Evolutionary conservation across 2,797 vertebrate species (phyloP), one percentile per base, ranked within the genome.

Genomic region (Orientallactaga sibirica): DNA sequence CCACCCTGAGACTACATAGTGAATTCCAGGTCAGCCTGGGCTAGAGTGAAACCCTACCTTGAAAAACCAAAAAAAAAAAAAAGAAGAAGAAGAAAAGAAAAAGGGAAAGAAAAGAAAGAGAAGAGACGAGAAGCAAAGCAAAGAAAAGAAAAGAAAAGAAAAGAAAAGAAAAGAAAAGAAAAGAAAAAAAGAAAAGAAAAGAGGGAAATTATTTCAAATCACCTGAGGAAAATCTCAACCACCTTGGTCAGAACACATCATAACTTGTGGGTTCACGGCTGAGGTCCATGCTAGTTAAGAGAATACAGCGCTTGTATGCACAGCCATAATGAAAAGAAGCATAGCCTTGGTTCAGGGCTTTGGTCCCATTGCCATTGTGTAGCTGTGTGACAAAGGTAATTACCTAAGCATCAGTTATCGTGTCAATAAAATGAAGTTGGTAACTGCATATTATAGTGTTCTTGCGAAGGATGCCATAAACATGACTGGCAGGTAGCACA

Each of bases 141-240:
- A 16, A 61, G 5, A 61, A 61, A 61, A 16, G 5, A 16, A 61
- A 16, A 61, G 5, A 61, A 16, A 61, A 16, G 5, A 16, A 61
- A 16, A 61, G 58, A 5, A 16, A 37, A 37, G 33, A 37, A 37
- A 37, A 61, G 58, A 61, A 16, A 61, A 16, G 16, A 16, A 5
- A 16, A 61, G 58, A 61, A 61, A 61, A 16, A 5, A 61, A 16
- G 58, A 9, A 61, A 66, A 64, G n/a, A 83, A 27, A n/a, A 27
- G 33, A 85, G 6, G 7, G 8, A 84, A 24, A 58, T 58, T 58
- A 58, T 41, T 85, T 85, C 62, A 62, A 25, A n/a, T 58, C 91
- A 27, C 67, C 58, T 58, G 18, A 64, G 78, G 79, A 61, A 90
- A 84, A 78, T 91, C 66, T 92, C 29, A 70, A 92, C 10, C 8